Evolutionary conservation across 2,113 vertebrate species (phyloP).

Genomic region (Lepisosteus osseus): DNA sequence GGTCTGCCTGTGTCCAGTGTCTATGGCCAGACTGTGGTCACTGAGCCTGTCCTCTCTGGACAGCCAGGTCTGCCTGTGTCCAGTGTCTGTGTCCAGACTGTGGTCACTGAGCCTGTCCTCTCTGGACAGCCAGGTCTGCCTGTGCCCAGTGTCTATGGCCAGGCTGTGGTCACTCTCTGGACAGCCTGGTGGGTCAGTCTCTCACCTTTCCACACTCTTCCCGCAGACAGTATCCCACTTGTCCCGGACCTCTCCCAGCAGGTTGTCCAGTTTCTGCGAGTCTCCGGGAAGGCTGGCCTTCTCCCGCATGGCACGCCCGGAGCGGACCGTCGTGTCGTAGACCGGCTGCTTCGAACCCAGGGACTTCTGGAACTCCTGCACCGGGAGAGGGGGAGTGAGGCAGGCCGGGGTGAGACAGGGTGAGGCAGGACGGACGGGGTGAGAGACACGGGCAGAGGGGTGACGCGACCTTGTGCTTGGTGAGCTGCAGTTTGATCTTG

Average conservation of each 20-base stretch:
- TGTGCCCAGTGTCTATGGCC: too few species aligned
- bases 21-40: too few species aligned
- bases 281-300: constrained; percentile 85
- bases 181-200: too few species aligned
- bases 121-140: too few species aligned
- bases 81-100: too few species aligned
- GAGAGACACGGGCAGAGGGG: neutral
- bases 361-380: constrained; percentile 94
- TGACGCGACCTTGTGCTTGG: constrained; percentile 87
- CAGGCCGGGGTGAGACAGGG: neutral
- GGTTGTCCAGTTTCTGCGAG: constrained; percentile 85
- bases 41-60: too few species aligned
- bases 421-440: neutral
- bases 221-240: constrained; percentile 98
- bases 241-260: constrained; percentile 91
- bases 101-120: too few species aligned
- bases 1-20: too few species aligned
- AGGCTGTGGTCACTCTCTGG: too few species aligned
- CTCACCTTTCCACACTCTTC: constrained; percentile 94
- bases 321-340: constrained; percentile 93
- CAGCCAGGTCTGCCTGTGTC: too few species aligned
- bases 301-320: constrained; percentile 88
- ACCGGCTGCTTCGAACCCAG: constrained; percentile 95
- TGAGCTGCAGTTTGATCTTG: constrained; percentile 94
- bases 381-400: neutral